Evolutionary conservation across 2,113 vertebrate genomes (phyloP).

Genomic region (Tiliqua scincoides): DNA sequence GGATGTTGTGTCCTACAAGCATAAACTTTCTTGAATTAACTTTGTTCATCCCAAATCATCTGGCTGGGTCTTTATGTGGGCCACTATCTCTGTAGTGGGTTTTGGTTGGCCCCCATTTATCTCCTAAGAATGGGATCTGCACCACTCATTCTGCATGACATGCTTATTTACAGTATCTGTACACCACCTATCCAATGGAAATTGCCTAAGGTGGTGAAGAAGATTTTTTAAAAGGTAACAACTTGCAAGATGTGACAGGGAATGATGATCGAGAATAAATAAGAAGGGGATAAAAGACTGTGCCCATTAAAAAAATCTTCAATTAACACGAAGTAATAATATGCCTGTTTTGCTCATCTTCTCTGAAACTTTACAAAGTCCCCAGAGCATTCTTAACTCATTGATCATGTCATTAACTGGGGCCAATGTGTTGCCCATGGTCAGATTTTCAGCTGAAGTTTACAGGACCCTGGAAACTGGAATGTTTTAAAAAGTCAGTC

Average conservation of each 20-base stretch:
- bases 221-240: background rate
- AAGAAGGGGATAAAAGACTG: background rate
- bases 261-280: background rate
- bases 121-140: background rate
- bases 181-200: background rate
- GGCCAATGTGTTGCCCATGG: background rate
- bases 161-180: background rate
- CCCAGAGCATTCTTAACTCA: background rate
- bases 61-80: background rate
- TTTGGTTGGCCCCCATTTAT: background rate
- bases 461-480: background rate
- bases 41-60: background rate
- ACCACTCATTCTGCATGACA: background rate
- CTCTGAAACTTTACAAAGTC: background rate
- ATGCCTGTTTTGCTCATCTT: background rate
- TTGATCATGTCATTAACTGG: background rate
- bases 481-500: background rate
- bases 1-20: background rate
- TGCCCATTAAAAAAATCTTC: background rate
- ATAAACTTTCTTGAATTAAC: background rate
- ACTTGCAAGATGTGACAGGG: background rate
- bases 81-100: background rate
- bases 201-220: background rate
- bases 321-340: background rate
- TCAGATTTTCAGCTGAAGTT: background rate